Base-by-base conservation (phyloP, 1,140 invertebrate species). In the Nasonia vitripennis region DNA sequence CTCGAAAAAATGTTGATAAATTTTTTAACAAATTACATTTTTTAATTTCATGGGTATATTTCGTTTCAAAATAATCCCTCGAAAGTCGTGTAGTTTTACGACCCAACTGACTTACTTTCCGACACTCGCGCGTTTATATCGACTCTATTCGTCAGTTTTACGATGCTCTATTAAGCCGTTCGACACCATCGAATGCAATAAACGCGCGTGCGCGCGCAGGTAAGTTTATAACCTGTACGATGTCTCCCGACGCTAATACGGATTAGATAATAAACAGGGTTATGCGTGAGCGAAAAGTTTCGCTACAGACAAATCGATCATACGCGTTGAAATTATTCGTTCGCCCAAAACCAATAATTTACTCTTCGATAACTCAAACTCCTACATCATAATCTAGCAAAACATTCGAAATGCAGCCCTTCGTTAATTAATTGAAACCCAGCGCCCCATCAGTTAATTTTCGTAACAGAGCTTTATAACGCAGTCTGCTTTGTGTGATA, bases 101-200 rank as follows among this genome's bases (percentile, higher is more conserved):
- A 7, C n/a, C n/a, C n/a, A 23, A 67, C 12, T 45, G 41, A 55
- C 51, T 55, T 55, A 55, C 17, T 55, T 55, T 55, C 14, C 48
- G 48, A 51, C 48, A 51, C 48, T 51, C 10, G 51, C 51, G 51
- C 2, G 20, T n/a, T 62, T 62, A 62, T 62, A 62, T 62, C 55
- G 55, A 62, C 55, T 62, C 55, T 62, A 62, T 62, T 6, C 55
- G 55, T 62, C 55, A 34, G 2, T 34, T 71, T 71, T 71, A 71
- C 27, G 70, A 71, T n/a, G 31, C 2, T 71, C 70, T 31, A 71
- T 34, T 71, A 71, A 71, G 31, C 27, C 27, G 14, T 34, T 71
- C 31, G 70, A 71, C 70, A 31, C 70, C 31, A 71, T 71, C 70
- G 27, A 71, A 27, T 31, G 70, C 70, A 71, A 71, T 71, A 71